Percentiles rank a stretch among this genome's conserved stretches.
Conservation (phyloP, 1,140 invertebrate species). For the Stegodyphus dumicola region DNA sequence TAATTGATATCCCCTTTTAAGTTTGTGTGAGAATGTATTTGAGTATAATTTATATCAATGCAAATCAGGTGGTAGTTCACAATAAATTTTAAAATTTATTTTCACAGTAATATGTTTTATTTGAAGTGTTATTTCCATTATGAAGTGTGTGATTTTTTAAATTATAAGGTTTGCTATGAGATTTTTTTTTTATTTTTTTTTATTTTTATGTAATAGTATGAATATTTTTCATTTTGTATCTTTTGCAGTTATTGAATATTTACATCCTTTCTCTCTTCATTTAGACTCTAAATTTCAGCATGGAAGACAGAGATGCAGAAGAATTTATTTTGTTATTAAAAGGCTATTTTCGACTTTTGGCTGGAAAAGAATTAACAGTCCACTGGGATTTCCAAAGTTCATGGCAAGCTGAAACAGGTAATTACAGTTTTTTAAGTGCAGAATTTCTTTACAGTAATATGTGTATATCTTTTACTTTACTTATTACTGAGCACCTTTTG, state of each 20-base stretch:
- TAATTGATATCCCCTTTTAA: too few species aligned
- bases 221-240: background rate
- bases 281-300: slow-evolving; percentile 76
- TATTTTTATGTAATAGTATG: background rate
- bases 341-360: slow-evolving; percentile 80
- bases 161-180: too few species aligned
- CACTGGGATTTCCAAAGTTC: slow-evolving; percentile 69
- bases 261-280: slow-evolving; percentile 29
- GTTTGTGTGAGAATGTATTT: too few species aligned
- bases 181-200: background rate
- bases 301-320: slow-evolving; percentile 85
- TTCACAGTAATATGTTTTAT: too few species aligned
- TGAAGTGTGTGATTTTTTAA: too few species aligned
- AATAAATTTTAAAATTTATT: too few species aligned
- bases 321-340: slow-evolving; percentile 84
- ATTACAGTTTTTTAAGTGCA: background rate
- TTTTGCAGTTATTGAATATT: slow-evolving; percentile 66
- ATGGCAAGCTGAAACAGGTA: slow-evolving; percentile 75
- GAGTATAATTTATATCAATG: too few species aligned
- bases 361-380: slow-evolving; percentile 72
- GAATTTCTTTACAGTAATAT: too few species aligned
- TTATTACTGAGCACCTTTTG: too few species aligned
- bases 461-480: too few species aligned
- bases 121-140: too few species aligned
- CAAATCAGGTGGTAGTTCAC: too few species aligned